Evolutionary conservation across 2,113 vertebrate genomes (phyloP).

Genomic region (Puma concolor): DNA sequence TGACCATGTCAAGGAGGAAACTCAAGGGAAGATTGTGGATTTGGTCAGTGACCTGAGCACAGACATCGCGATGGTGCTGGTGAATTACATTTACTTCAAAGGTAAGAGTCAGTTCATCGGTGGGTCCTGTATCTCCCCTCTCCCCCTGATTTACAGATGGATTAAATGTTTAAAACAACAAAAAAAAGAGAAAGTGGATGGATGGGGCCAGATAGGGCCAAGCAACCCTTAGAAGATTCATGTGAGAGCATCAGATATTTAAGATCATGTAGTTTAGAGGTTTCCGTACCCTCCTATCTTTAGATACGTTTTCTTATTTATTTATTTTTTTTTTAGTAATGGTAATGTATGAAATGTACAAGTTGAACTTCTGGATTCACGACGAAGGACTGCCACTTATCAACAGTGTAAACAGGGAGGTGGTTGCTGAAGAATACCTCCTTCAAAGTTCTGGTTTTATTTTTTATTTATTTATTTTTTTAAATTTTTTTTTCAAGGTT

Average conservation of each 20-base stretch:
- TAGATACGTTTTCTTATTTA: not conserved
- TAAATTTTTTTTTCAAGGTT: too few relatives aligned
- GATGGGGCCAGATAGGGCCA: not conserved
- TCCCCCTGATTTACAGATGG: not conserved
- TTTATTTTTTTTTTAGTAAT: not conserved
- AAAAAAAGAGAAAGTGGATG: not conserved
- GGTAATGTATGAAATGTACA: not conserved
- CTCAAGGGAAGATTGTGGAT: constrained; percentile 88
- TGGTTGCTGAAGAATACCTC: not conserved
- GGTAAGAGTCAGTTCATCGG: constrained; percentile 79
- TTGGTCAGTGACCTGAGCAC: constrained; percentile 85
- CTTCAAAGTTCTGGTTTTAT: not conserved
- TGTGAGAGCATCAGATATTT: not conserved
- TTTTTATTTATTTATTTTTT: too few relatives aligned
- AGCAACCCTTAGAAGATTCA: not conserved
- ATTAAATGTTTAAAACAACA: not conserved
- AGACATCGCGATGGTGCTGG: constrained; percentile 85
- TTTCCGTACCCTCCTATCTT: not conserved
- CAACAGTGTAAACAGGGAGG: not conserved
- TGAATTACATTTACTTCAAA: constrained; percentile 90
- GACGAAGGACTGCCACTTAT: not conserved
- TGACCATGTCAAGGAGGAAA: constrained; percentile 87
- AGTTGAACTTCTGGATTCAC: not conserved
- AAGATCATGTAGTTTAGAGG: not conserved
- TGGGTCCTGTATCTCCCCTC: too few relatives aligned